Evolutionary conservation across 2,113 vertebrate genomes (phyloP).

Genomic region (Dunckerocampus dactyliophorus): DNA sequence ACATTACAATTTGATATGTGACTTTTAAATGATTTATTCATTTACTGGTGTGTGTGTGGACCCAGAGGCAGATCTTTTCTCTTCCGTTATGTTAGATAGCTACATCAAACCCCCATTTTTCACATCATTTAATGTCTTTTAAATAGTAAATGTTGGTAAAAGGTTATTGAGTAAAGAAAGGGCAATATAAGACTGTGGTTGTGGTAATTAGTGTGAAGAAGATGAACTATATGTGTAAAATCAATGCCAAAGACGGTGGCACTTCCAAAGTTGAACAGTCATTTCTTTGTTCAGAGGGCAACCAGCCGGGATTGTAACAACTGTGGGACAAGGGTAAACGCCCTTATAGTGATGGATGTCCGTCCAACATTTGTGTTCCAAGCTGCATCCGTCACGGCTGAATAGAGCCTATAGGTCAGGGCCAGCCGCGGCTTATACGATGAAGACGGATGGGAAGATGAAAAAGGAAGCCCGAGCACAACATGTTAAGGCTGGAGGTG

Average conservation of each 20-base stretch:
- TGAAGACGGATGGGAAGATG: too few relatives aligned
- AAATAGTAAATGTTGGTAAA: neutral
- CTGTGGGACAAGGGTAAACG: too few relatives aligned
- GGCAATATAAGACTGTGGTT: neutral
- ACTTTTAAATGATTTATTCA: neutral
- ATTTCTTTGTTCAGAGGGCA: neutral
- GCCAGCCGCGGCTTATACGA: too few relatives aligned
- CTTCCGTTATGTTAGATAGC: neutral
- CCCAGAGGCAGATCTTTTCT: neutral
- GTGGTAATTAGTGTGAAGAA: neutral
- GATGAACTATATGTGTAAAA: neutral
- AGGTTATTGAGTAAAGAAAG: neutral
- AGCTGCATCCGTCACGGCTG: too few relatives aligned
- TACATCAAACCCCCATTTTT: neutral
- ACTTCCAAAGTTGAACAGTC: neutral
- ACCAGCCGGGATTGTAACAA: too few relatives aligned
- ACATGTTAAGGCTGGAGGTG: too few relatives aligned
- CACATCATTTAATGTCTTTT: slow-evolving; percentile 10
- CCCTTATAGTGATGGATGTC: too few relatives aligned
- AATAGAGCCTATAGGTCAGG: too few relatives aligned
- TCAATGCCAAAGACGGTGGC: neutral
- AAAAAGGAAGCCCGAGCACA: too few relatives aligned
- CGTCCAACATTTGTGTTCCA: too few relatives aligned
- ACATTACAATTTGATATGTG: neutral
- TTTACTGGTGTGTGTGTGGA: neutral